Base-by-base conservation (phyloP, 1,140 invertebrate species). In the Sesamia nonagrioides region DNA sequence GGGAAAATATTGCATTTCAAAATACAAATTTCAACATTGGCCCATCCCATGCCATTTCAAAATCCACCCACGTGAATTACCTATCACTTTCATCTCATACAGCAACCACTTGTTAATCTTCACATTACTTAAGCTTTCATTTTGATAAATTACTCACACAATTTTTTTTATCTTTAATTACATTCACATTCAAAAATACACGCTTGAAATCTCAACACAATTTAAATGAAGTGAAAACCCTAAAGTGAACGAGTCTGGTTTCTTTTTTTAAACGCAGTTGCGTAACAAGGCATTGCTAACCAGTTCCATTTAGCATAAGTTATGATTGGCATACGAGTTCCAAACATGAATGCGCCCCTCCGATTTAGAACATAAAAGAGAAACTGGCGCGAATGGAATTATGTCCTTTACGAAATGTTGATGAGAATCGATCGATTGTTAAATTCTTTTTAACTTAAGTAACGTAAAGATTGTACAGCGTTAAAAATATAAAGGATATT, bases 221-320 rank as follows among this genome's bases (percentile, higher is more conserved):
- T 72, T 60, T 60, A 13, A 74, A 60, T 74, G 50, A 74, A 74
- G 58, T 76, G 74, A 50, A 63, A 76, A 52, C 74, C 74, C 74
- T 76, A 61, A 42, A 35, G 72, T 18, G 33, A 72, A 68, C 37
- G 9, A 18, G 35, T 72, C 50, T 72, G 45, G 74, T 63, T 76
- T 76, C 54, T 52, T 76, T 76, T 61, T 76, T 76, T 63, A 63
- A 74, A 58, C 33, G 35, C 13, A 1, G 74, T 76, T 76, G 74
- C 74, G 74, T 66, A 76, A 76, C 15, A 61, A 37, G 72, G 45
- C 27, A 63, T 37, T 69, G 66, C 74, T 50, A 50, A 76, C 74
- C 74, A 76, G 60, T 76, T 76, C n/a, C 58, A 56, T 76, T 63
- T 66, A 76, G 60, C 54, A 66, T 63, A 76, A 45, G 72, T 52